These are phyloP conservation scores for Exocentrus adspersus DNA, from an alignment of 2,888 invertebrate species.

Conservation along the genomic window DNA sequence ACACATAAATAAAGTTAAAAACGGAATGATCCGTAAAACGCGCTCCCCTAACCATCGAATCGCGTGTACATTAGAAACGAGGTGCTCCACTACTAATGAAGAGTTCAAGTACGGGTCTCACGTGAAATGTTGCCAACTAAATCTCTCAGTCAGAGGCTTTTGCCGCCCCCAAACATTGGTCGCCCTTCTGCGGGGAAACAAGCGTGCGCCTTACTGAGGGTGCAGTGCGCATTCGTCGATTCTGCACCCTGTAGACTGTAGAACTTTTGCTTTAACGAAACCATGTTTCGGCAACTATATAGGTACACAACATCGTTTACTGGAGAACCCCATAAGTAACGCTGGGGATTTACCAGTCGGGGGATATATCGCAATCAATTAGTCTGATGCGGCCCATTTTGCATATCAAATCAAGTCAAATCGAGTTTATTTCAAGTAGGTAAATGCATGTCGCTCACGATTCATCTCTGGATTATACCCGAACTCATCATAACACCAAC, in stretches of 20 bases:
- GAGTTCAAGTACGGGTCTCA: slow-evolving; percentile 54
- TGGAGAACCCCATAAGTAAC: slow-evolving; percentile 46
- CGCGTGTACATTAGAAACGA: slow-evolving; percentile 51
- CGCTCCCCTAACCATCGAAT: slow-evolving; percentile 37
- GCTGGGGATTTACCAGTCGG: slow-evolving; percentile 41
- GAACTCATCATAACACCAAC: no score
- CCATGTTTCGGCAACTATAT: slow-evolving; percentile 48
- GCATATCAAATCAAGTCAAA: background rate
- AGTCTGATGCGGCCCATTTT: slow-evolving; percentile 4
- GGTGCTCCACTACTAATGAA: slow-evolving; percentile 44
- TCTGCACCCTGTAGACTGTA: slow-evolving; percentile 48
- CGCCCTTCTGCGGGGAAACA: slow-evolving; percentile 56
- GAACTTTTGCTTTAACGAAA: slow-evolving; percentile 49
- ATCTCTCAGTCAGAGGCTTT: slow-evolving; percentile 60
- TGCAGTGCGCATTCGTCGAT: slow-evolving; percentile 33
- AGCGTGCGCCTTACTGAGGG: slow-evolving; percentile 58
- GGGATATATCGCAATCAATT: slow-evolving; percentile 32
- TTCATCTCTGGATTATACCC: no score
- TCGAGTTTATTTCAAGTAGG: background rate
- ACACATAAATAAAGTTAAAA: slow-evolving; percentile 14
- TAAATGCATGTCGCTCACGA: slow-evolving; percentile 20
- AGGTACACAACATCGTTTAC: slow-evolving; percentile 47
- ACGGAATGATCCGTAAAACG: slow-evolving; percentile 25
- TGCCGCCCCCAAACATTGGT: slow-evolving; percentile 60
- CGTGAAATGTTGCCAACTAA: slow-evolving; percentile 59